Evolutionary conservation across 2,113 vertebrate species (phyloP).

Genomic region (Alouatta palliata): DNA sequence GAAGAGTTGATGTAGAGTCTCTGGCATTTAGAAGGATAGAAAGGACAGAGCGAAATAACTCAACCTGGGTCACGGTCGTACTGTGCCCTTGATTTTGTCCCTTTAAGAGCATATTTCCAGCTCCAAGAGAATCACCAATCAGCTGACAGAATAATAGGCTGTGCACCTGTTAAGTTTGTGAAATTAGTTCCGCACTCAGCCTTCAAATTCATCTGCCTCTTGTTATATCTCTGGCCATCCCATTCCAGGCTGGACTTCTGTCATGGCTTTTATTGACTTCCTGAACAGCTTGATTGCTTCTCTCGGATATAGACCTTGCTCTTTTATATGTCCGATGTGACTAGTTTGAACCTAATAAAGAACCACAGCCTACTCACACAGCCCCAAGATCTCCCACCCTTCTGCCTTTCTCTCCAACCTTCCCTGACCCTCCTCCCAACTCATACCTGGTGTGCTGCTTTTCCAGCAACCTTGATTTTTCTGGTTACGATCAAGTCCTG

Average conservation of each 20-base stretch:
- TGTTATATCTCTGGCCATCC: not conserved
- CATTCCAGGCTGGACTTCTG: not conserved
- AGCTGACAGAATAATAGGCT: not conserved
- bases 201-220: not conserved
- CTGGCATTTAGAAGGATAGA: not conserved
- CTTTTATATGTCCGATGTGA: not conserved
- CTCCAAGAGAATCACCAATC: not conserved
- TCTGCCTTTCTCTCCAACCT: not conserved
- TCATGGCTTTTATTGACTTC: not conserved
- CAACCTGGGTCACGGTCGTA: not conserved
- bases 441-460: not conserved
- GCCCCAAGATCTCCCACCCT: not conserved
- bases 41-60: conserved; percentile 22
- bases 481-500: not conserved
- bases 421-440: not conserved
- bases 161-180: not conserved
- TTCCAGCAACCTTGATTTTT: not conserved
- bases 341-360: not conserved
- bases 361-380: not conserved
- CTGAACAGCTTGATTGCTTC: not conserved
- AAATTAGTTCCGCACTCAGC: not conserved
- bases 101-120: not conserved
- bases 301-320: not conserved
- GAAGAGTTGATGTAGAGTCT: not conserved
- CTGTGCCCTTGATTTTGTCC: not conserved